Evolutionary conservation across 2,113 vertebrate species (phyloP).

Genomic region (Himantopus leucocephalus): DNA sequence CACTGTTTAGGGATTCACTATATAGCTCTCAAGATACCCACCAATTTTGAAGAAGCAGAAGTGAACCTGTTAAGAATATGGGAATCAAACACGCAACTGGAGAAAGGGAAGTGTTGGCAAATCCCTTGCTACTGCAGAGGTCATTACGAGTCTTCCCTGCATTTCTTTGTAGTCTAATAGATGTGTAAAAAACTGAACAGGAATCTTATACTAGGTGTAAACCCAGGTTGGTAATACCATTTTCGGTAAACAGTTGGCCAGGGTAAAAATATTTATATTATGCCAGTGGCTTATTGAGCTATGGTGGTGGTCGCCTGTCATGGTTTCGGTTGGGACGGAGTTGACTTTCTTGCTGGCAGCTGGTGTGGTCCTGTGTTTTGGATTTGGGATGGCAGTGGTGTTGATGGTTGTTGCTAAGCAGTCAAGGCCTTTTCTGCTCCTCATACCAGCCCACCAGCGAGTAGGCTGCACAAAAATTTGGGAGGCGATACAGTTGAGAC

Average conservation of each 20-base stretch:
- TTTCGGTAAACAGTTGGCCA: background rate
- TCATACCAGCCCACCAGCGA: background rate
- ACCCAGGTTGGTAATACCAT: background rate
- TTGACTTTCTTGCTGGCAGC: background rate
- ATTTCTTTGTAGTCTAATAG: background rate
- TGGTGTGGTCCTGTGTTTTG: background rate
- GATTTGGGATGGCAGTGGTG: background rate
- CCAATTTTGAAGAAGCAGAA: background rate
- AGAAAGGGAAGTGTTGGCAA: background rate
- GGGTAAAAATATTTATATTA: background rate
- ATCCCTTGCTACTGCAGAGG: background rate
- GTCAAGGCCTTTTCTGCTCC: background rate
- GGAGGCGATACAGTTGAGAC: background rate
- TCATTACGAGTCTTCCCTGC: background rate
- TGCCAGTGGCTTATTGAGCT: background rate
- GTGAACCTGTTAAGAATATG: background rate
- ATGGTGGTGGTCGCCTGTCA: background rate
- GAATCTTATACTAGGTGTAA: background rate
- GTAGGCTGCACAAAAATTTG: background rate
- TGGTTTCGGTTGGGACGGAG: background rate
- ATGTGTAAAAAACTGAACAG: background rate
- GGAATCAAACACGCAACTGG: background rate
- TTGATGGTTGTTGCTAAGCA: background rate
- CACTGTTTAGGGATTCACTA: background rate
- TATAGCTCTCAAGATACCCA: background rate